These are phyloP conservation scores for Drosophila lacteicornis DNA, from an alignment of 1,140 invertebrate species.

Conservation along the genomic window DNA sequence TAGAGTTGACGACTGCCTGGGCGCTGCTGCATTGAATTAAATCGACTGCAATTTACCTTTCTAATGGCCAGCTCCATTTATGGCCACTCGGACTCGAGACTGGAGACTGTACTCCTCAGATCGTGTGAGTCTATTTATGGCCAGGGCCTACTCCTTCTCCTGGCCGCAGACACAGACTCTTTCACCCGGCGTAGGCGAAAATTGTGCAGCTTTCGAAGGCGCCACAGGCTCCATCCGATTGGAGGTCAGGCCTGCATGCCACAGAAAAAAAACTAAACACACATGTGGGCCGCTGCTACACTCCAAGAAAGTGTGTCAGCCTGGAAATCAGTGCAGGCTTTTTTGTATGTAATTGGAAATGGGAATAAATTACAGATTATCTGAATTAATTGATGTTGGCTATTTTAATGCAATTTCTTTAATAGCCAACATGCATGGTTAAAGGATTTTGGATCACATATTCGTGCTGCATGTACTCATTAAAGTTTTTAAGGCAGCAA, in stretches of 20 bases:
- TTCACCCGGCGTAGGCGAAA: conserved; percentile 68
- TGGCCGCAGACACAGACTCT: conserved; percentile 16
- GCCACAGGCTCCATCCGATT: conserved; percentile 53
- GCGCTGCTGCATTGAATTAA: conserved; percentile 54
- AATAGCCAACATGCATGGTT: conserved; percentile 3
- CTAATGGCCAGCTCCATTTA: conserved; percentile 60
- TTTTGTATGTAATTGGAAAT: conserved; percentile 28
- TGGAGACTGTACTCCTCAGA: conserved; percentile 38
- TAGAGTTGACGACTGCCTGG: conserved; percentile 32
- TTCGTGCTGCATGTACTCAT: too few relatives aligned
- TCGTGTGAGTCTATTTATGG: conserved; percentile 64
- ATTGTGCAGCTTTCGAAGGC: conserved; percentile 67
- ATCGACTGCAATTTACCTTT: conserved; percentile 62
- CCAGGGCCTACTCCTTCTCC: conserved; percentile 15
- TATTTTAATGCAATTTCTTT: conserved; percentile 29
- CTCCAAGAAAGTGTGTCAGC: conserved; percentile 53
- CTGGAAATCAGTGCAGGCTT: conserved; percentile 35
- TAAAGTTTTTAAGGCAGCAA: too few relatives aligned
- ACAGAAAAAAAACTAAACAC: conserved; percentile 21
- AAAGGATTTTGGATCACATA: background rate
- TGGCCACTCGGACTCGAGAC: conserved; percentile 16
- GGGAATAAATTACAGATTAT: conserved; percentile 44
- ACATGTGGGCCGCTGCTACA: conserved; percentile 44
- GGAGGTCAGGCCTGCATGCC: conserved; percentile 45
- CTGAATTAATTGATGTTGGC: conserved; percentile 15